These are phyloP conservation scores for Callinectes sapidus DNA, from an alignment of 2,888 invertebrate genomes.

Conservation along the genomic window DNA sequence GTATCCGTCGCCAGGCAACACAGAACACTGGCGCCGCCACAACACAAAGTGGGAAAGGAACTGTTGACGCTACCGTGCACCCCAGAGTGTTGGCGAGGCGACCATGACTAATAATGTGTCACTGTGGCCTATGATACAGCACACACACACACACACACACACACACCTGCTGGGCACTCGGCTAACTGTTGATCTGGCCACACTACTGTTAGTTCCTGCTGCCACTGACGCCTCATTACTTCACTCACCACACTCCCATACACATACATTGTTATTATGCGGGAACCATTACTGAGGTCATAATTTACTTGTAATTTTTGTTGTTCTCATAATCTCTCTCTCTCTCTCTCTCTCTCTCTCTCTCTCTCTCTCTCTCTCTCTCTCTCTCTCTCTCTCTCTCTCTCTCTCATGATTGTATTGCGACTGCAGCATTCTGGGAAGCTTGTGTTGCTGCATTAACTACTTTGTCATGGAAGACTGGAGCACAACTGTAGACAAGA, in stretches of 20 bases:
- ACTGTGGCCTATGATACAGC: background rate
- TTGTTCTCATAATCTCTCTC: background rate
- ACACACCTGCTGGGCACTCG: background rate
- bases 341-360: background rate
- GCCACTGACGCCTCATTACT: background rate
- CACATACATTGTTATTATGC: background rate
- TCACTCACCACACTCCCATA: background rate
- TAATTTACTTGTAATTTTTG: background rate
- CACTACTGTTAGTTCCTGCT: background rate
- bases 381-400: too few species aligned
- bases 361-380: background rate
- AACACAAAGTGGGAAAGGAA: conserved; percentile 6
- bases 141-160: background rate
- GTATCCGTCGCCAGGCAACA: conserved; percentile 21
- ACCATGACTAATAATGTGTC: conserved; percentile 6
- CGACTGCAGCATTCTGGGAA: background rate
- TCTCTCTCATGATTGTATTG: background rate
- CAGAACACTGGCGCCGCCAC: background rate
- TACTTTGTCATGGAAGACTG: background rate
- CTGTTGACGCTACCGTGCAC: background rate
- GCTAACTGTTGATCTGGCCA: background rate
- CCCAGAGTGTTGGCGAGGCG: background rate
- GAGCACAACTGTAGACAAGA: background rate
- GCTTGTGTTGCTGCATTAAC: background rate
- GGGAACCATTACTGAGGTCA: background rate